Percentiles rank a stretch among this genome's conserved stretches.
Evolutionary conservation across 2,113 vertebrate species (phyloP).

Genomic region (Deroptyus accipitrinus): DNA sequence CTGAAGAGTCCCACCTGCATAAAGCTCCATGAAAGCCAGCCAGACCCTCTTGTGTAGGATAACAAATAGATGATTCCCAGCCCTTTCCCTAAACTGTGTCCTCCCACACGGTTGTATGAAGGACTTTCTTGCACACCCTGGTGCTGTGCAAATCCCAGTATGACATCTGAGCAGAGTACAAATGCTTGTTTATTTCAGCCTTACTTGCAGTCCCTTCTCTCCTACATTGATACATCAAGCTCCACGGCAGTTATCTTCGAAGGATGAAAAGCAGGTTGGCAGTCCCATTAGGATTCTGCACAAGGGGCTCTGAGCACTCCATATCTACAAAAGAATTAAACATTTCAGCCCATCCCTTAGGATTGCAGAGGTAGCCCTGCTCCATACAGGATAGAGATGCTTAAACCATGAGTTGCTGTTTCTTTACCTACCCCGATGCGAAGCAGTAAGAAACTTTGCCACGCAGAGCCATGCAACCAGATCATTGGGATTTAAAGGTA

Average conservation of each 20-base stretch:
- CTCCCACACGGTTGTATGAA: accelerated
- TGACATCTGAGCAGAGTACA: not conserved
- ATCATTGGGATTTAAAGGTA: not conserved
- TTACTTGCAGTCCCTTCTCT: not conserved
- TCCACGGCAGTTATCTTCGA: not conserved
- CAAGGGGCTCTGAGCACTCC: not conserved
- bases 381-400: accelerated
- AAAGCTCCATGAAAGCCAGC: not conserved
- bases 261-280: not conserved
- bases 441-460: not conserved
- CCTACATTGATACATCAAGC: not conserved
- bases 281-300: not conserved
- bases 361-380: accelerated
- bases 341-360: not conserved
- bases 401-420: accelerated
- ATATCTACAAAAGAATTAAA: not conserved
- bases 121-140: not conserved
- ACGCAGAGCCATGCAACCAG: not conserved
- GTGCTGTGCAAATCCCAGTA: not conserved
- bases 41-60: not conserved
- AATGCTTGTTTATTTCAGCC: not conserved
- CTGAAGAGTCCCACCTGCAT: not conserved
- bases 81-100: not conserved
- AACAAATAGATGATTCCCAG: not conserved
- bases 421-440: not conserved